These are phyloP conservation scores for Myripristis jacobus DNA, from an alignment of 2,797 vertebrate genomes.

Conservation along the genomic window DNA sequence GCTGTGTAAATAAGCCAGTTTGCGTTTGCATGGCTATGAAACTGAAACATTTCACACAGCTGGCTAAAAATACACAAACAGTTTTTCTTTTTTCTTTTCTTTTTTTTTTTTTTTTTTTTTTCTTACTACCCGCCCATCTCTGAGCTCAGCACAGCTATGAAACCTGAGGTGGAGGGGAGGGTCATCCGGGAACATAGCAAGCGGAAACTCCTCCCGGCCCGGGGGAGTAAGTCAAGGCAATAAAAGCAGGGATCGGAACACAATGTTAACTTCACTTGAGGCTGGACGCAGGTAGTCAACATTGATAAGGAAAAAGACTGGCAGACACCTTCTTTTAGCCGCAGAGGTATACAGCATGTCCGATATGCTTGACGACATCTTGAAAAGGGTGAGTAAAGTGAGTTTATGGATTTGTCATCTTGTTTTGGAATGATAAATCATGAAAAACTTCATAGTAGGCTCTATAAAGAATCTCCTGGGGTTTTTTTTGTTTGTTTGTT, in stretches of 20 bases:
- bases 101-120: conserved; percentile 40
- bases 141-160: conserved; percentile 66
- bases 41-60: conserved; percentile 75
- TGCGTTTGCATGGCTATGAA: conserved; percentile 62
- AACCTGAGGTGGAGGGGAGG: conserved; percentile 65
- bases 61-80: conserved; percentile 71
- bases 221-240: conserved; percentile 13
- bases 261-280: conserved; percentile 27
- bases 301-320: conserved; percentile 11
- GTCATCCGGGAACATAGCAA: conserved; percentile 71
- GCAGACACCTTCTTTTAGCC: conserved; percentile 39
- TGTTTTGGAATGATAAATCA: too few relatives aligned
- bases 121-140: conserved; percentile 53
- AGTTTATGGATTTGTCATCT: not conserved
- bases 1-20: conserved; percentile 63
- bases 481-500: conserved; percentile 26
- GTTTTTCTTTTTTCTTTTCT: conserved; percentile 51
- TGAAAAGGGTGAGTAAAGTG: conserved; percentile 79
- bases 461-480: not conserved
- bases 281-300: conserved; percentile 50
- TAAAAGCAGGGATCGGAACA: not conserved
- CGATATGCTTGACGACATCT: conserved; percentile 80
- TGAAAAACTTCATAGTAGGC: too few relatives aligned
- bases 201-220: conserved; percentile 63
- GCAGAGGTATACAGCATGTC: conserved; percentile 81